phyloP scores from a whole-genome alignment of 2,888 invertebrate species.

The Caenorhabditis sp. region DNA sequence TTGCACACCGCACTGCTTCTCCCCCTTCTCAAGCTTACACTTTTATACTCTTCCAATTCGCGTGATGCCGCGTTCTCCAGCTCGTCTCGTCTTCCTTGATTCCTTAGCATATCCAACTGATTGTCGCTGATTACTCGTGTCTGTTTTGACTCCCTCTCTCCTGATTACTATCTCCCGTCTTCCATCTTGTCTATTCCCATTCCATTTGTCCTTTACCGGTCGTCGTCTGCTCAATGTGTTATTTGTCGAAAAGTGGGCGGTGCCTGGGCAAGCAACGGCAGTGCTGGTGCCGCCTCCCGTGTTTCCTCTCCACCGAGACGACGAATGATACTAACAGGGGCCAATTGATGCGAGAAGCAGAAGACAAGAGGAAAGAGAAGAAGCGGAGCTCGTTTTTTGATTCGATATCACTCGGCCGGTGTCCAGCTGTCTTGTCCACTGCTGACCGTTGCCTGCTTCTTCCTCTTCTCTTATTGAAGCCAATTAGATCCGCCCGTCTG shows the following conservation, averaged over 20 bases:
- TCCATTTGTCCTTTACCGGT: slow-evolving; percentile 26
- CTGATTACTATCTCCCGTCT: too few species aligned
- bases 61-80: slow-evolving; percentile 7
- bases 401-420: slow-evolving; percentile 41
- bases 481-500: slow-evolving; percentile 14
- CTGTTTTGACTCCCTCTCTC: too few species aligned
- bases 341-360: slow-evolving; percentile 52
- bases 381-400: slow-evolving; percentile 52
- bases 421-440: slow-evolving; percentile 37
- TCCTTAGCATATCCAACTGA: too few species aligned
- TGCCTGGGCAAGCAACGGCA: slow-evolving; percentile 10
- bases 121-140: background rate
- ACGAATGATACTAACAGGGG: slow-evolving; percentile 48
- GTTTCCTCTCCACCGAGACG: slow-evolving; percentile 16
- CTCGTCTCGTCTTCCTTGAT: too few species aligned
- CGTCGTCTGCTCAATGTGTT: slow-evolving; percentile 36
- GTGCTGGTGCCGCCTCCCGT: slow-evolving; percentile 32
- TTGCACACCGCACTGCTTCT: slow-evolving; percentile 47
- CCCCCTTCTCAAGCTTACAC: slow-evolving; percentile 34
- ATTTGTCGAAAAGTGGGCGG: slow-evolving; percentile 60
- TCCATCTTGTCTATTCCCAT: background rate
- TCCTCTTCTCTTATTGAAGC: slow-evolving; percentile 9
- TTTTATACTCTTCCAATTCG: slow-evolving; percentile 48
- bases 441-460: background rate
- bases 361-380: slow-evolving; percentile 19